Evolutionary conservation across 2,888 invertebrate genomes (phyloP), one percentile per base, ranked within the genome.

Genomic region (Nysson spinosus): DNA sequence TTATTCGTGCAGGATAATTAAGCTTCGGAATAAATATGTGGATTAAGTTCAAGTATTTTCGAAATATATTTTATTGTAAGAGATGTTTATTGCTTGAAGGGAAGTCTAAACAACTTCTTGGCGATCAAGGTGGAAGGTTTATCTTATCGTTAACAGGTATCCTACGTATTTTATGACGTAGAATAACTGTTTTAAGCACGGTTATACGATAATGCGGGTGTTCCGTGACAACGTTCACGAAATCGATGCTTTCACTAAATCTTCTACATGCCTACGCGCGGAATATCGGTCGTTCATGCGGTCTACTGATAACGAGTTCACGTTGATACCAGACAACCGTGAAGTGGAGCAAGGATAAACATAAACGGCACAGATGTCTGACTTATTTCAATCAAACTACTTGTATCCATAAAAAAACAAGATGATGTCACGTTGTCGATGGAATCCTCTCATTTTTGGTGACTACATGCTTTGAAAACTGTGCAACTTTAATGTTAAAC

Each of bases 171-270:
- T 54, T 54, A 22, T 58, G 51, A 44, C 51, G 51, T 35, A 14
- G 50, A 16, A n/a, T 16, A 32, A 56, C 51, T 30, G 66, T 34
- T 56, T 34, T 47, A 26, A 47, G 22, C 50, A 46, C 28, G 49
- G 51, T 57, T 26, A 11, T 28, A 11, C 56, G 56, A 64, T 66
- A 64, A 66, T 66, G 65, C 66, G 65, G 66, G 66, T 43, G 42
- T 35, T 66, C n/a, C 64, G 51, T 49, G 47, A 57, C 46, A 65
- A 56, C 49, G 24, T 19, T n/a, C 9, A 47, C 20, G 42, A 43
- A 66, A 66, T 57, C 66, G 47, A 64, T 66, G 65, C 46, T 26
- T 42, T 19, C 14, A 22, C 1, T 39, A n/a, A 24, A 57, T 55
- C 40, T n/a, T 17, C 22, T 9, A 26, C 47, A 30, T 35, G 44